Evolutionary conservation across 2,113 vertebrate species (phyloP).

Genomic region (Tapirus terrestris): DNA sequence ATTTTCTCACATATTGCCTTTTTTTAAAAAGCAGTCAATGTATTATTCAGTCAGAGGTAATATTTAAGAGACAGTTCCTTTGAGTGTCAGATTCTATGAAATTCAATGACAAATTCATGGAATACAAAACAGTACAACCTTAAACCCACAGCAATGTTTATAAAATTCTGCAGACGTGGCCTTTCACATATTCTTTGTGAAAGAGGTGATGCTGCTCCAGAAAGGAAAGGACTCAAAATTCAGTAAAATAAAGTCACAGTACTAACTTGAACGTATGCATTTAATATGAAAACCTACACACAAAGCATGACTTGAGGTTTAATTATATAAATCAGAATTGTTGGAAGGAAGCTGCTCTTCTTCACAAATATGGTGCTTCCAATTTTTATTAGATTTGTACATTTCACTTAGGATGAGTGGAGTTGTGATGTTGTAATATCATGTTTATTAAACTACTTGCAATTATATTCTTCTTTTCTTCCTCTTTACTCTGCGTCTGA

Average conservation of each 20-base stretch:
- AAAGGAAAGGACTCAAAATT: neutral
- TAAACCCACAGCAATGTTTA: neutral
- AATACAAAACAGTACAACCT: constrained; percentile 44
- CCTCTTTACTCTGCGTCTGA: neutral
- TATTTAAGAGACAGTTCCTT: constrained; percentile 58
- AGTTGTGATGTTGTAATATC: neutral
- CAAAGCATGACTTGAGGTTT: constrained; percentile 8
- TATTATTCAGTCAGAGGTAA: constrained; percentile 66
- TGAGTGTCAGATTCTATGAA: constrained; percentile 54
- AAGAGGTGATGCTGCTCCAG: neutral
- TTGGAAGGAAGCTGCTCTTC: neutral
- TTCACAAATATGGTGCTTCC: constrained; percentile 23
- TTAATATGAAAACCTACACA: constrained; percentile 20
- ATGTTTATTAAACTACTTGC: constrained; percentile 23
- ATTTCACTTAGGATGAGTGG: neutral
- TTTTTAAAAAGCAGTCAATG: neutral
- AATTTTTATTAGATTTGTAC: constrained; percentile 3
- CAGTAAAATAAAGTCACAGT: constrained; percentile 20
- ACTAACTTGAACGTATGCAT: constrained; percentile 27
- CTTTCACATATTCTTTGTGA: neutral
- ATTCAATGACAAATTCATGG: constrained; percentile 35
- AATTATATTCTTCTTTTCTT: neutral
- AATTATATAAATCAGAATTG: constrained; percentile 43
- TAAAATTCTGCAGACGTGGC: neutral
- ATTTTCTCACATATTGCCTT: constrained; percentile 42